A percentile compares a stretch with the other conserved stretches of the same genome.
phyloP scores from a whole-genome alignment of 2,888 invertebrate genomes.

The Trichacis sp. region DNA sequence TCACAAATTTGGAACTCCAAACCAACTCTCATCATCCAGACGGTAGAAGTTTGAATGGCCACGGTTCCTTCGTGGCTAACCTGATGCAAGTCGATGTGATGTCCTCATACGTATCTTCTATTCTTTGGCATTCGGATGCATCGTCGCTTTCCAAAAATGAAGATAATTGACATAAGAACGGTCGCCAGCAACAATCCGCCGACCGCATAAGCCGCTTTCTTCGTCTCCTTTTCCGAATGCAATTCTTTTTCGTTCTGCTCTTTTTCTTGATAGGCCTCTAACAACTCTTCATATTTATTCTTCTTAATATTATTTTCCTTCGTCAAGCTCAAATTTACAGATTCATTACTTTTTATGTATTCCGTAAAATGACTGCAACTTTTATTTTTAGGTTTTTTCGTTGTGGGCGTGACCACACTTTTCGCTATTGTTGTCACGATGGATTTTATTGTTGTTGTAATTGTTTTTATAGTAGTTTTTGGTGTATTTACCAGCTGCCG shows the following conservation, averaged over 20 bases:
- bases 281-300: background rate
- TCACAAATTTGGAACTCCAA: too few species aligned
- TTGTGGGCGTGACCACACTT: conserved; percentile 34
- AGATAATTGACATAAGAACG: conserved; percentile 58
- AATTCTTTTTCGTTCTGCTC: conserved; percentile 22
- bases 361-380: background rate
- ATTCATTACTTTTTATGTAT: conserved; percentile 9
- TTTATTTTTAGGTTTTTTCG: background rate
- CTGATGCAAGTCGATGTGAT: background rate
- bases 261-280: background rate
- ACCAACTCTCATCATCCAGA: too few species aligned
- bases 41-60: background rate
- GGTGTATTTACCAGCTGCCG: conserved; percentile 49
- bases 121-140: conserved; percentile 64
- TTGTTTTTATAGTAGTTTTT: conserved; percentile 46
- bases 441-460: conserved; percentile 35
- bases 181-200: conserved; percentile 58
- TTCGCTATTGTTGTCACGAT: conserved; percentile 48
- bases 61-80: background rate
- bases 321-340: background rate
- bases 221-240: conserved; percentile 53
- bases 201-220: conserved; percentile 61
- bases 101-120: conserved; percentile 59
- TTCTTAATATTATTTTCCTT: background rate
- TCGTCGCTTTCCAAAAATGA: conserved; percentile 60